phyloP scores from a whole-genome alignment of 2,113 vertebrate genomes.

The Ginglymostoma cirratum region DNA sequence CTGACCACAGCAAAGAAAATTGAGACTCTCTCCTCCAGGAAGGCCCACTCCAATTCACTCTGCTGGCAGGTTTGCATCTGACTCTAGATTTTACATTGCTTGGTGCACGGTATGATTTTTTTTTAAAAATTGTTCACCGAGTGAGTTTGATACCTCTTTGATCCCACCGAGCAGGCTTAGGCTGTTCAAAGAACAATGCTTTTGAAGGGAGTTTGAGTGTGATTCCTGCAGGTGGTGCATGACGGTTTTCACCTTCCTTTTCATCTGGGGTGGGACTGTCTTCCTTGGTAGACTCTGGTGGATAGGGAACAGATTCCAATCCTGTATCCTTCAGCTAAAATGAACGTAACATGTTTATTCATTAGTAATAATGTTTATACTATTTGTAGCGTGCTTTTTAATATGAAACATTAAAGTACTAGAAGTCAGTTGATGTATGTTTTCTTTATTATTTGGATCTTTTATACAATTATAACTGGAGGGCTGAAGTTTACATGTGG shows the following conservation, averaged over 20 bases:
- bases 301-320: conserved; percentile 60
- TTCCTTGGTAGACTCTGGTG: conserved; percentile 42
- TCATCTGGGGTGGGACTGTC: conserved; percentile 44
- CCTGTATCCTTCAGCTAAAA: conserved; percentile 60
- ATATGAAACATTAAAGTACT: background rate
- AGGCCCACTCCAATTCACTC: background rate
- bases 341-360: background rate
- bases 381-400: background rate
- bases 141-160: conserved; percentile 54
- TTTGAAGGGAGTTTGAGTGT: conserved; percentile 55
- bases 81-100: background rate
- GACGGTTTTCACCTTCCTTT: conserved; percentile 41
- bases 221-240: conserved; percentile 52
- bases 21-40: background rate
- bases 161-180: conserved; percentile 74
- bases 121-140: background rate
- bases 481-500: background rate
- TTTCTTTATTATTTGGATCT: background rate
- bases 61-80: background rate
- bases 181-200: conserved; percentile 66
- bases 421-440: background rate
- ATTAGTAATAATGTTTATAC: background rate
- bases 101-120: background rate
- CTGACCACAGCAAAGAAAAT: background rate
- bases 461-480: background rate